Evolutionary conservation across 2,113 vertebrate species (phyloP), one percentile per base, ranked within the genome.

Genomic region (Lates calcarifer): DNA sequence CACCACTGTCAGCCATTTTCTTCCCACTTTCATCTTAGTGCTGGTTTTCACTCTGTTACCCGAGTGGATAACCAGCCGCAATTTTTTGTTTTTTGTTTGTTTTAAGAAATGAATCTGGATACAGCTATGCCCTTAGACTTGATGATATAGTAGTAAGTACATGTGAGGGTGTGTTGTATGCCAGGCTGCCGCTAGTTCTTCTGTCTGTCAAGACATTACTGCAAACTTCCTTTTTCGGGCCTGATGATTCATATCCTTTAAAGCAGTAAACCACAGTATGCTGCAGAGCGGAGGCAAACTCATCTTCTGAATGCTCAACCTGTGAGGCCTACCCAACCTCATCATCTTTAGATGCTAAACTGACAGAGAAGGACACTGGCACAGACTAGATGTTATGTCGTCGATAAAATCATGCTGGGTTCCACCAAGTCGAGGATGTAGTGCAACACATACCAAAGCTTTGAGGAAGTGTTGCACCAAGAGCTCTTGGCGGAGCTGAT

Each of bases 241-340:
- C 26, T n/a, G 39, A 78, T 79, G 86, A 87, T 72, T 92, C 90
- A 92, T n/a, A 87, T 91, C 85, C 80, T 87, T 55, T 82, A 24
- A 29, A 1, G 8, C 0, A 47, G 68, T 26, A 22, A 83, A 88
- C 68, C 89, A 61, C 76, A 79, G 7, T 0, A 11, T 10, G 20
- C 66, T 56, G 64, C 14, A 49, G 55, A 33, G 24, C 33, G 14
- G 1, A 73, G 35, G 45, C 45, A 49, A 39, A 3, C 20, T 67
- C 60, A 22, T 72, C 8, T 4, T 57, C 56, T 81, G 28, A 4
- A 69, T 5, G 18, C 8, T 31, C 24, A 2, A 73, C 63, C 53
- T 58, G 26, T 18, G 10, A 37, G 5, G 10, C 9, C 13, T n/a
- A 61, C 17, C 1, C 3, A 8, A 60, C 18, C 4, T 18, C 0